A percentile compares a stretch with the other conserved stretches of the same genome.
Conservation (phyloP, 2,797 vertebrate genomes). For the Dicrostonyx torquatus region DNA sequence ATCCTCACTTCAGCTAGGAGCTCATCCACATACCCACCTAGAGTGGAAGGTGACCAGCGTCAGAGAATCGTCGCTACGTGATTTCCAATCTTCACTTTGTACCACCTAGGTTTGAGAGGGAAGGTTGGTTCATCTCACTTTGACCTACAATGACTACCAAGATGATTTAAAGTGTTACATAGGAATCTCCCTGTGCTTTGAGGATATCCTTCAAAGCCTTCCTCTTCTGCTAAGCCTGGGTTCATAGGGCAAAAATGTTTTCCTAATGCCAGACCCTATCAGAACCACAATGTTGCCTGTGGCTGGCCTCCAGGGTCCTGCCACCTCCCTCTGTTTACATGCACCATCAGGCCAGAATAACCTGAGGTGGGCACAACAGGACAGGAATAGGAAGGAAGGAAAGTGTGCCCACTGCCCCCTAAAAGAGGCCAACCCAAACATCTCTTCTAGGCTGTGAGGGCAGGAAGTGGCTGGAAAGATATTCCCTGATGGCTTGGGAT, state of each 20-base stretch:
- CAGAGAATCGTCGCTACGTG: background rate
- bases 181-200: background rate
- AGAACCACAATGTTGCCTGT: background rate
- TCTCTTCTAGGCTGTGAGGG: accelerated
- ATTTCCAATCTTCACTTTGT: background rate
- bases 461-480: conserved; percentile 59
- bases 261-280: background rate
- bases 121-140: background rate
- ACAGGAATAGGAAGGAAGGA: background rate
- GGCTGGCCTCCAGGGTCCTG: background rate
- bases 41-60: background rate
- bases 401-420: background rate
- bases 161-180: background rate
- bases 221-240: background rate
- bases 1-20: background rate
- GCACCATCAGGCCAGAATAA: background rate
- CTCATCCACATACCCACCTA: background rate
- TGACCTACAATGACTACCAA: background rate
- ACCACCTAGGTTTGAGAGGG: background rate
- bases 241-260: background rate
- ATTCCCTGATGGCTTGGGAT: background rate
- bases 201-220: background rate
- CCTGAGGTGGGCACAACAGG: background rate
- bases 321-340: background rate
- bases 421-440: conserved; percentile 71